These are phyloP conservation scores for Crenuchus spilurus DNA, from an alignment of 2,797 vertebrate genomes.

Conservation along the genomic window DNA sequence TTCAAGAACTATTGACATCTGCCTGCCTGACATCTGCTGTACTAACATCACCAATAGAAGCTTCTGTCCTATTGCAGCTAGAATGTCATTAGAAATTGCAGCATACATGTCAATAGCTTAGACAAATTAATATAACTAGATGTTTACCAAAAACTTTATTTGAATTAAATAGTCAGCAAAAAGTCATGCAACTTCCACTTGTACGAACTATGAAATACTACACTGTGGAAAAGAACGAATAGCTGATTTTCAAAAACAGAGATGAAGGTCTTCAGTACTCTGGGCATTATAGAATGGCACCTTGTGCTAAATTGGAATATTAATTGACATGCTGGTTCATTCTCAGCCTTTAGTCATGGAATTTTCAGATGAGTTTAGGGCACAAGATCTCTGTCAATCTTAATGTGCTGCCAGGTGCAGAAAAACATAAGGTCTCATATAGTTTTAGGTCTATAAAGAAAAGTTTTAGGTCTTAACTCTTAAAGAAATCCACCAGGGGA, in stretches of 20 bases:
- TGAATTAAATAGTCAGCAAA: background rate
- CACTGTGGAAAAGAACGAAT: background rate
- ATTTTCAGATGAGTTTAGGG: constrained; percentile 34
- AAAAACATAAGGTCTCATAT: background rate
- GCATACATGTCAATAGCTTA: too few relatives aligned
- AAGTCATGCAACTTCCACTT: background rate
- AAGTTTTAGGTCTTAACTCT: too few relatives aligned
- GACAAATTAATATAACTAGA: too few relatives aligned
- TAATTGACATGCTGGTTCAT: constrained; percentile 39
- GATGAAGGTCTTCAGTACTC: constrained; percentile 3
- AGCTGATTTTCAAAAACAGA: background rate
- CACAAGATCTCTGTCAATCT: constrained; percentile 46
- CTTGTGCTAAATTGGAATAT: constrained; percentile 43
- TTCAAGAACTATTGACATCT: background rate
- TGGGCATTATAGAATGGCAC: constrained; percentile 32
- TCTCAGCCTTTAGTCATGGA: constrained; percentile 48
- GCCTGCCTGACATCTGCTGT: background rate
- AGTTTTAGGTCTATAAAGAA: background rate
- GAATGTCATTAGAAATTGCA: background rate
- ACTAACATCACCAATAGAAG: constrained; percentile 15
- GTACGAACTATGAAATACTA: background rate
- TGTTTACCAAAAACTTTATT: background rate
- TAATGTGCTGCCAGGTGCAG: background rate
- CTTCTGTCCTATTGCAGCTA: background rate
- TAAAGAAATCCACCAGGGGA: background rate